These are phyloP conservation scores for Hymenopus coronatus DNA, from an alignment of 2,888 invertebrate genomes.

Conservation along the genomic window DNA sequence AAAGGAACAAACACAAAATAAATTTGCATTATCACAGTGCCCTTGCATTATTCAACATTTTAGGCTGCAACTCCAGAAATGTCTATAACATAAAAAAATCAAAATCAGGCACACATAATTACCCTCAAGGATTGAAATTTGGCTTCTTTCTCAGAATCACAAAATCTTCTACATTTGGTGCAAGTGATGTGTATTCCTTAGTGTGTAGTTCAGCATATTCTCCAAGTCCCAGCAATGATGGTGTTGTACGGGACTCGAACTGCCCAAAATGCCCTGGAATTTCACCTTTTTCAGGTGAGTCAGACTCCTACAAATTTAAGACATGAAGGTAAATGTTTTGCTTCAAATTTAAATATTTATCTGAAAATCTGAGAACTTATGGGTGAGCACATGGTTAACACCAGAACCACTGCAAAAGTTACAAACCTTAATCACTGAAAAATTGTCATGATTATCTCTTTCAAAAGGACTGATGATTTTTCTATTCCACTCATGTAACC, in stretches of 20 bases:
- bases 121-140: slow-evolving; percentile 13
- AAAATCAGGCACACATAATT: background rate
- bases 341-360: background rate
- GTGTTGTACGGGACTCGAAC: slow-evolving; percentile 68
- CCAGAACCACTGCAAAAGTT: too few relatives aligned
- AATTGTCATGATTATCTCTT: too few relatives aligned
- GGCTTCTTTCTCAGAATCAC: slow-evolving; percentile 60
- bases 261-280: too few relatives aligned
- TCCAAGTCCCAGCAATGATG: slow-evolving; percentile 59
- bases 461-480: too few relatives aligned
- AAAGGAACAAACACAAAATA: too few relatives aligned
- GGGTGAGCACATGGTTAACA: background rate
- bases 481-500: too few relatives aligned
- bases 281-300: slow-evolving; percentile 62
- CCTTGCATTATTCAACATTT: too few relatives aligned
- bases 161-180: slow-evolving; percentile 61
- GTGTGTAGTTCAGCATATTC: slow-evolving; percentile 62
- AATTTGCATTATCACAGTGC: too few relatives aligned
- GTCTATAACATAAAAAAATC: too few relatives aligned
- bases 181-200: slow-evolving; percentile 59
- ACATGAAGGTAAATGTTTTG: background rate
- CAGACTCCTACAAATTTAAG: slow-evolving; percentile 55
- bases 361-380: background rate
- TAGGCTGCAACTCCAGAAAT: too few relatives aligned
- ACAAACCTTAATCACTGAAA: too few relatives aligned